A percentile compares a stretch with the other conserved stretches of the same genome.
Evolutionary conservation across 1,140 invertebrate species (phyloP).

Genomic region (Leptinotarsa lineolata): DNA sequence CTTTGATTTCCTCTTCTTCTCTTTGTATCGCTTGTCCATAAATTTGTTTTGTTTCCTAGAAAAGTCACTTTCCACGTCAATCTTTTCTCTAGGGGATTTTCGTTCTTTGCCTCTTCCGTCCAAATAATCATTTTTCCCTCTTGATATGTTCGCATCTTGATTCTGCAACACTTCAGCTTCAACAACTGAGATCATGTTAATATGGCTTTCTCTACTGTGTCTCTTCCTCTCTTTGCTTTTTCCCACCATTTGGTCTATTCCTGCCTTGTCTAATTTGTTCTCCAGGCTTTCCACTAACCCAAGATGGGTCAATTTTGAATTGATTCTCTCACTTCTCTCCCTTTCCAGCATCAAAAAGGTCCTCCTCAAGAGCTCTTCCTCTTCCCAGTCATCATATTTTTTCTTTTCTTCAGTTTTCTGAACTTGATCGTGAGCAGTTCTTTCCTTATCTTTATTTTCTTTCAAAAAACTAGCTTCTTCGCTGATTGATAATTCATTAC

Average conservation of each 20-base stretch:
- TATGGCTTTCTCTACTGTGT: neutral
- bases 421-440: neutral
- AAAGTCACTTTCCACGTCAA: neutral
- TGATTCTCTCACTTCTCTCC: neutral
- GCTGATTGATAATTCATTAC: neutral
- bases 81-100: neutral
- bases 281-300: neutral
- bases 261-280: neutral
- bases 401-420: neutral
- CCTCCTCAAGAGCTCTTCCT: neutral
- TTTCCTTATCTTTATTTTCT: neutral
- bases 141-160: neutral
- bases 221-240: neutral
- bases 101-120: neutral
- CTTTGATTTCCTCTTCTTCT: neutral
- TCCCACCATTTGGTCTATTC: neutral
- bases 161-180: neutral
- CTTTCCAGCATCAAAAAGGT: neutral
- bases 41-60: neutral
- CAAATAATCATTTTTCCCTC: slow-evolving; percentile 1
- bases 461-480: neutral
- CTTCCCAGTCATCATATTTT: slow-evolving; percentile 7
- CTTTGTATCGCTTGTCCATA: neutral
- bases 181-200: neutral
- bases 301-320: neutral